phyloP scores from a whole-genome alignment of 2,888 invertebrate species.

The Xestia ashworthii region DNA sequence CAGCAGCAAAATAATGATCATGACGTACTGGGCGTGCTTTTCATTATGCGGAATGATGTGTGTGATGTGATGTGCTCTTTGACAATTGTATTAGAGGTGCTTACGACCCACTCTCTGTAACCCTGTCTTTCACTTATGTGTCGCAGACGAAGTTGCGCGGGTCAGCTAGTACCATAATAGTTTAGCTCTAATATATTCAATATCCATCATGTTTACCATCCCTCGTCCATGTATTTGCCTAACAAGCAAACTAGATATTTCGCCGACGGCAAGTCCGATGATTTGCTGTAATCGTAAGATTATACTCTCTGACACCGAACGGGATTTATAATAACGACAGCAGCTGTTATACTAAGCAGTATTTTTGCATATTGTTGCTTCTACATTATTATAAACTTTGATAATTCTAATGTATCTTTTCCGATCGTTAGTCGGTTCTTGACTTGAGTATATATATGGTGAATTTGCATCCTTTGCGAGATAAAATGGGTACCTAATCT shows the following conservation, averaged over 20 bases:
- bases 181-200: conserved; percentile 24
- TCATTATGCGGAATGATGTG: too few species aligned
- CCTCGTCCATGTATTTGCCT: conserved; percentile 24
- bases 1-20: too few species aligned
- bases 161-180: neutral
- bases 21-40: too few species aligned
- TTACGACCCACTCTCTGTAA: too few species aligned
- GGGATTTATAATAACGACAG: conserved; percentile 55
- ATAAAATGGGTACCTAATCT: neutral
- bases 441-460: neutral
- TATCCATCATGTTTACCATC: neutral
- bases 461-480: neutral
- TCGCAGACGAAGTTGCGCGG: too few species aligned
- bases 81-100: too few species aligned
- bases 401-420: conserved; percentile 25
- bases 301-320: conserved; percentile 29
- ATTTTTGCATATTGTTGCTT: conserved; percentile 26
- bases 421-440: neutral
- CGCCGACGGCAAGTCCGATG: conserved; percentile 25
- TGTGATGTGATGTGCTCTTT: too few species aligned
- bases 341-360: conserved; percentile 35
- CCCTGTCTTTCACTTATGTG: too few species aligned
- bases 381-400: neutral
- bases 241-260: conserved; percentile 31
- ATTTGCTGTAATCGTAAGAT: conserved; percentile 46